Evolutionary conservation across 1,140 invertebrate species (phyloP).

Genomic region (Papilio xuthus): DNA sequence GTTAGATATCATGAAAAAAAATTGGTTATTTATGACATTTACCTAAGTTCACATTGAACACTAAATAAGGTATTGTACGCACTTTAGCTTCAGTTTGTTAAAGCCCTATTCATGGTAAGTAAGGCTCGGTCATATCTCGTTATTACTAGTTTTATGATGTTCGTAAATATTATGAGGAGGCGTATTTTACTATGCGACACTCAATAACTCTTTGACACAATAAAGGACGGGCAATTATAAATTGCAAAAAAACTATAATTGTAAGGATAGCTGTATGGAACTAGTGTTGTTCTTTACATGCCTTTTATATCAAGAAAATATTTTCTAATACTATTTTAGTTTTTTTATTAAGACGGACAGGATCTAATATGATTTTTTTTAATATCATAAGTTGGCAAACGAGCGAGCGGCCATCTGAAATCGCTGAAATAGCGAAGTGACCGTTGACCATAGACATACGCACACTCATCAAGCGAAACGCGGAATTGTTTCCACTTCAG

Average conservation of each 20-base stretch:
- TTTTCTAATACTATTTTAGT: too few relatives aligned
- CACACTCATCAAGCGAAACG: too few relatives aligned
- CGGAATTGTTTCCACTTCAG: too few relatives aligned
- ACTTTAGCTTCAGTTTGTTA: conserved; percentile 25
- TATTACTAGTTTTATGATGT: conserved; percentile 36
- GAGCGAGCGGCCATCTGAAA: too few relatives aligned
- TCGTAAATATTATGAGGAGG: conserved; percentile 33
- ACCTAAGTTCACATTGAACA: neutral
- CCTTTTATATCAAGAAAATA: neutral
- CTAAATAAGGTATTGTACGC: neutral
- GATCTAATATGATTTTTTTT: too few relatives aligned
- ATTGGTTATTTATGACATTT: neutral
- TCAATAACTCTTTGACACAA: conserved; percentile 33
- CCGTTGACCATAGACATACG: too few relatives aligned
- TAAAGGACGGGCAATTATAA: conserved; percentile 35
- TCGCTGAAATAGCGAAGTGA: too few relatives aligned
- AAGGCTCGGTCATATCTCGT: conserved; percentile 28
- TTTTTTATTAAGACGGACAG: too few relatives aligned
- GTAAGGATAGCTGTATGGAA: neutral
- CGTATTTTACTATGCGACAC: conserved; percentile 34
- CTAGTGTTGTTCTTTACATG: neutral
- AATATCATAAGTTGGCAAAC: too few relatives aligned
- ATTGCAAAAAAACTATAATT: conserved; percentile 29
- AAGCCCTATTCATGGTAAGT: conserved; percentile 7
- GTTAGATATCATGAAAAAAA: too few relatives aligned